These are phyloP conservation scores for Caprella mutica DNA, from an alignment of 2,888 invertebrate genomes.

Conservation along the genomic window DNA sequence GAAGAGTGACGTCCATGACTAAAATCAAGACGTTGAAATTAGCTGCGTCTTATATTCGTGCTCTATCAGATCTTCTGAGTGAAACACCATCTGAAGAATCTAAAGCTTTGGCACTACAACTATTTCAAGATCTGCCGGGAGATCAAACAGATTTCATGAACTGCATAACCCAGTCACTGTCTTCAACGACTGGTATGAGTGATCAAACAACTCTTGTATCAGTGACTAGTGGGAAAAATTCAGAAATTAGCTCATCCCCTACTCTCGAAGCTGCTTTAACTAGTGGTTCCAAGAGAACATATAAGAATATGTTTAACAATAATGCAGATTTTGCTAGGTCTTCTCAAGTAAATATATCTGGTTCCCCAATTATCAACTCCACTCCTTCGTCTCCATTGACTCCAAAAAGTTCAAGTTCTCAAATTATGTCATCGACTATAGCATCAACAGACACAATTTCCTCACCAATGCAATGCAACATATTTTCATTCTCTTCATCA, in stretches of 20 bases:
- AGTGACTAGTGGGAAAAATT: background rate
- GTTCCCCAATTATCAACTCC: too few species aligned
- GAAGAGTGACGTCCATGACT: constrained; percentile 12
- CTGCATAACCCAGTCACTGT: background rate
- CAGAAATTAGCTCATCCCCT: background rate
- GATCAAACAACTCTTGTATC: background rate
- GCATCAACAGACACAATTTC: too few species aligned
- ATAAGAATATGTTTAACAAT: background rate
- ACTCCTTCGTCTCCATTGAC: too few species aligned
- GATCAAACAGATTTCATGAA: constrained; percentile 4
- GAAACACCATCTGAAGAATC: constrained; percentile 10
- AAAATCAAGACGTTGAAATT: constrained; percentile 15
- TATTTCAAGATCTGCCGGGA: constrained; percentile 4
- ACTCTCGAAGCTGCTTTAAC: constrained; percentile 4
- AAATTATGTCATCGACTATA: too few species aligned
- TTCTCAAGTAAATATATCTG: too few species aligned
- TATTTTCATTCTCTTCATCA: too few species aligned
- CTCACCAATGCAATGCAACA: too few species aligned
- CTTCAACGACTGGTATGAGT: background rate
- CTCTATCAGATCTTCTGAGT: constrained; percentile 8
- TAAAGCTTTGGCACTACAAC: constrained; percentile 1
- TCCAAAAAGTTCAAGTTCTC: too few species aligned
- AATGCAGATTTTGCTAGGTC: too few species aligned
- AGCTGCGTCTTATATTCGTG: constrained; percentile 15
- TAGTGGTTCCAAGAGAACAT: background rate